Conservation (phyloP, 53 echinoderm and acorn worm genomes). For the Patiria pectinifera region DNA sequence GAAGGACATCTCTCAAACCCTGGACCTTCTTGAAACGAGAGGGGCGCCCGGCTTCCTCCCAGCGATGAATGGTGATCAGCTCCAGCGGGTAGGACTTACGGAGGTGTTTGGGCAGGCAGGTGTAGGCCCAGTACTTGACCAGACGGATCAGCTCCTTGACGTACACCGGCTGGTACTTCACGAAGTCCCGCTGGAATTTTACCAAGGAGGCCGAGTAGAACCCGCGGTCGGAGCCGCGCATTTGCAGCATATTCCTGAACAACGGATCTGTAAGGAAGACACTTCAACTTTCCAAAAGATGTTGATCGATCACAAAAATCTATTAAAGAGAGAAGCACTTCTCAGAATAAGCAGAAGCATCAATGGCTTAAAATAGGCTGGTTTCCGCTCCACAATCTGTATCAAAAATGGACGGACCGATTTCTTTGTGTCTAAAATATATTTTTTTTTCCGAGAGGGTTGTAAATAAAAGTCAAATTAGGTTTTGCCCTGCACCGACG, state of each 20-base stretch:
- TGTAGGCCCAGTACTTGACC: slow-evolving; percentile 63
- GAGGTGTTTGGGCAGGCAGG: neutral
- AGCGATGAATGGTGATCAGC: slow-evolving; percentile 61
- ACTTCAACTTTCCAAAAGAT: too few relatives aligned
- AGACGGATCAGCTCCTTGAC: slow-evolving; percentile 64
- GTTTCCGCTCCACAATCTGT: too few relatives aligned
- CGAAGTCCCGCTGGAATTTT: slow-evolving; percentile 48
- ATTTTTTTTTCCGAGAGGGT: too few relatives aligned
- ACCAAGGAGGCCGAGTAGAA: slow-evolving; percentile 60
- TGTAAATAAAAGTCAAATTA: too few relatives aligned
- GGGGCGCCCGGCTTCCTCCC: slow-evolving; percentile 58
- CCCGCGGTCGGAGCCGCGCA: neutral
- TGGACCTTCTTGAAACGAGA: slow-evolving; percentile 27
- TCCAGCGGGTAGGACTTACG: slow-evolving; percentile 58
- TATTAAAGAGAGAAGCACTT: too few relatives aligned
- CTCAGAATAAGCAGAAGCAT: too few relatives aligned
- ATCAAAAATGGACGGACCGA: too few relatives aligned
- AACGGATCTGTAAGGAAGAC: slow-evolving; percentile 1
- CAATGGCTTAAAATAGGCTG: too few relatives aligned
- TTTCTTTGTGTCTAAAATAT: too few relatives aligned
- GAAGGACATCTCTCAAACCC: slow-evolving; percentile 58
- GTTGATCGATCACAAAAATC: too few relatives aligned
- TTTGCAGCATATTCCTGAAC: slow-evolving; percentile 28
- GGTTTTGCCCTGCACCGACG: too few relatives aligned
- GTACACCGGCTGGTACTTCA: slow-evolving; percentile 18